Percentiles rank a stretch among this genome's conserved stretches.
Conservation (phyloP, 2,888 invertebrate genomes). For the Chaitophorus viminalis region DNA sequence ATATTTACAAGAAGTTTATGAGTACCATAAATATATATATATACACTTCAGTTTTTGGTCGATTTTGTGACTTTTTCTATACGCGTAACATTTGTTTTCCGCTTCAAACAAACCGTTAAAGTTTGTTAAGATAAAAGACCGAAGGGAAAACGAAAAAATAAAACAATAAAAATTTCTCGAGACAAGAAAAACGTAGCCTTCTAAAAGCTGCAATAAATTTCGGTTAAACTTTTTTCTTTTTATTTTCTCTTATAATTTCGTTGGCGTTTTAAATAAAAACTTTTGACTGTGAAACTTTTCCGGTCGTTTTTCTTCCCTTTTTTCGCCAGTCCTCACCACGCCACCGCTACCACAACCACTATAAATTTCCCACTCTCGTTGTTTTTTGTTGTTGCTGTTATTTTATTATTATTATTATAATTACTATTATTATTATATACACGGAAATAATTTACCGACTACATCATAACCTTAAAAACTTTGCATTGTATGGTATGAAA, state of each 20-base stretch:
- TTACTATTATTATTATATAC: constrained; percentile 36
- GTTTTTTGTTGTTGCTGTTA: constrained; percentile 55
- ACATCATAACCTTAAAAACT: constrained; percentile 60
- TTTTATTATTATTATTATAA: constrained; percentile 54
- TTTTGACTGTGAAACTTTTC: constrained; percentile 59
- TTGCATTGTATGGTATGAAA: constrained; percentile 41
- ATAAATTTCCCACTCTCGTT: constrained; percentile 54
- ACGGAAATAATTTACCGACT: constrained; percentile 59
- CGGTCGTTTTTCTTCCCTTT: constrained; percentile 61
- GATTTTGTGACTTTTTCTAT: constrained; percentile 5
- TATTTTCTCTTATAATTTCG: constrained; percentile 59
- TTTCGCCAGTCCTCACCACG: constrained; percentile 32
- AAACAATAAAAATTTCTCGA: constrained; percentile 47
- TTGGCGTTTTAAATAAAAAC: constrained; percentile 61
- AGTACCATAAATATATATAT: background rate
- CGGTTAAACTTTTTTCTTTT: constrained; percentile 59
- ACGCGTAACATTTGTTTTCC: constrained; percentile 48
- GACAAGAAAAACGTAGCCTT: constrained; percentile 56
- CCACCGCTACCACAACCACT: constrained; percentile 22
- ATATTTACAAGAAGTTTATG: background rate
- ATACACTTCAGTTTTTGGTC: constrained; percentile 1
- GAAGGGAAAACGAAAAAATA: constrained; percentile 49
- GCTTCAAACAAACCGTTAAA: constrained; percentile 33
- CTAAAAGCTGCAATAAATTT: constrained; percentile 58
- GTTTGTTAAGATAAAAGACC: constrained; percentile 53